Evolutionary conservation across 2,797 vertebrate species (phyloP), one percentile per base, ranked within the genome.

Genomic region (Lepidocolaptes lacrymiger): DNA sequence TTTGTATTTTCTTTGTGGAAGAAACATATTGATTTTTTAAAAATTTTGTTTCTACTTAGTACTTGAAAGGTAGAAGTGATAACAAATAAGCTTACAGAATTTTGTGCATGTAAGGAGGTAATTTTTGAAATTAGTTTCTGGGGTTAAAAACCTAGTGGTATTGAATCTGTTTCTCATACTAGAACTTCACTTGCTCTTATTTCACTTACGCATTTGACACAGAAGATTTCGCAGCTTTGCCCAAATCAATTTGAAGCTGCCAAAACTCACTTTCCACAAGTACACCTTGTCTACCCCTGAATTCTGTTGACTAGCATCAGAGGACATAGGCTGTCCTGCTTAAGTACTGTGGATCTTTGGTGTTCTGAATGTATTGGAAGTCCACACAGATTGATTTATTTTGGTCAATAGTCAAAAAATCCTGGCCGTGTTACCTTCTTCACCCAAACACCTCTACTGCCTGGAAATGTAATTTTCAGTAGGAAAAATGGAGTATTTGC

Each of bases 1-100:
- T 46, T 66, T 87, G 9, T 62, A 15, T 58, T 92, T 78, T 62
- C 34, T 91, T 91, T 83, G 3, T 3, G 44, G 18, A 51, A 93
- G 67, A 59, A 92, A 56, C 49, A 64, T 55, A 66, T 2, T 61
- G 46, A 59, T 8, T 81, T 21, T 48, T 34, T 88, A 46, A 37
- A 37, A 37, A 46, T 20, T 89, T 94, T 91, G 36, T 89, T 63
- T 92, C 7, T 37, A 32, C 71, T 82, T 85, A 23, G 27, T 68
- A 63, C 46, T 66, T 72, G 39, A 80, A 84, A 85, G 28, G 46
- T 91, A 41, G 94, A 43, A 83, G 22, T 48, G 22, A 72, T 90
- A 86, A 91, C 80, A 83, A 71, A 64, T 75, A 69, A 51, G 4
- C 51, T 84, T 89, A 8, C 6, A 36, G 36, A 52, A 72, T 91